A percentile compares a stretch with the other conserved stretches of the same genome.
These are phyloP conservation scores for Orthosia gracilis DNA, from an alignment of 2,888 invertebrate species.

Conservation along the genomic window DNA sequence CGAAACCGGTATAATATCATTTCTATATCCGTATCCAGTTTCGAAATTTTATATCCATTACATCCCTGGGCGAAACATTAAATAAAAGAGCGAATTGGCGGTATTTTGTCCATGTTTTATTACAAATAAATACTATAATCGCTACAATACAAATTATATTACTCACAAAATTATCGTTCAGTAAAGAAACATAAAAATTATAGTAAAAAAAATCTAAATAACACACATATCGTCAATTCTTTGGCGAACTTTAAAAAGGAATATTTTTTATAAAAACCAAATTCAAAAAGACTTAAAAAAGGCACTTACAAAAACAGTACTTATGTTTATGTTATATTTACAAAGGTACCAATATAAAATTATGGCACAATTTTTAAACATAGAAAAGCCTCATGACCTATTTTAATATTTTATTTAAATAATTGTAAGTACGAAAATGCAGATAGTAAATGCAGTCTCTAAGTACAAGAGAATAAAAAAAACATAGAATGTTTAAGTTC, in stretches of 20 bases:
- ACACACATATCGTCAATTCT: constrained; percentile 69
- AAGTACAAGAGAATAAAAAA: constrained; percentile 46
- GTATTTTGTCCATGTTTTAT: constrained; percentile 73
- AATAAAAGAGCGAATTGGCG: background rate
- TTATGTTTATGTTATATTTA: constrained; percentile 67
- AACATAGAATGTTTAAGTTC: background rate
- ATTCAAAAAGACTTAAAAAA: constrained; percentile 51
- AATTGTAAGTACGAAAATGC: constrained; percentile 65
- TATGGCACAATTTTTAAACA: constrained; percentile 60
- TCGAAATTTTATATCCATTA: too few species aligned
- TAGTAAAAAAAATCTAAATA: constrained; percentile 68
- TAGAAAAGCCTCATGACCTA: constrained; percentile 50
- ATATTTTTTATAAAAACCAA: constrained; percentile 51
- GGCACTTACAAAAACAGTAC: constrained; percentile 54
- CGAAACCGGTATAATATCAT: too few species aligned
- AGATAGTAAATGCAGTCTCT: constrained; percentile 70
- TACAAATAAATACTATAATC: constrained; percentile 84
- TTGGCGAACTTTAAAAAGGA: constrained; percentile 64
- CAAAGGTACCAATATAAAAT: constrained; percentile 64
- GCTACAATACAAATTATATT: constrained; percentile 79
- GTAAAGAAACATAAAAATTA: constrained; percentile 69
- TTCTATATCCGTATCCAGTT: too few species aligned
- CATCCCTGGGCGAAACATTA: background rate
- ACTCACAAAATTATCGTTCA: constrained; percentile 75
- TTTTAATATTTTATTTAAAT: constrained; percentile 32